phyloP scores from a whole-genome alignment of 2,113 vertebrate genomes.

The Trachemys scripta region DNA sequence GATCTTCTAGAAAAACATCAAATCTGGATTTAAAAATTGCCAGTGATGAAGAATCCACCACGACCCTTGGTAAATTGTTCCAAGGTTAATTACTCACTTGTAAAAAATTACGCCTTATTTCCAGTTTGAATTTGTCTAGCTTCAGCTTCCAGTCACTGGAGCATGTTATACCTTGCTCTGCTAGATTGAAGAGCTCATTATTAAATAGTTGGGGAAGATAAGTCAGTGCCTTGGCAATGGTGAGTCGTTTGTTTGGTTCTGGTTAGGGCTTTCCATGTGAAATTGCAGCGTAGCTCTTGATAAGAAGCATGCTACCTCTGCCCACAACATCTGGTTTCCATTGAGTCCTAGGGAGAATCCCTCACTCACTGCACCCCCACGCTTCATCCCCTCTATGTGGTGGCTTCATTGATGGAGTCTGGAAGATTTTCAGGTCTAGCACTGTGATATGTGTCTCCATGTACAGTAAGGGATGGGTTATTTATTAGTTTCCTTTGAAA shows the following conservation, averaged over 20 bases:
- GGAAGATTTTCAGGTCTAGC: constrained; percentile 65
- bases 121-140: too few relatives aligned
- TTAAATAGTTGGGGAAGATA: constrained; percentile 8
- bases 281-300: constrained; percentile 57
- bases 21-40: too few relatives aligned
- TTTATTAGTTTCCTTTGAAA: constrained; percentile 34
- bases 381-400: constrained; percentile 67
- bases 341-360: constrained; percentile 54
- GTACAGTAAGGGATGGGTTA: constrained; percentile 46
- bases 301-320: constrained; percentile 61
- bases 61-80: too few relatives aligned
- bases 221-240: not conserved
- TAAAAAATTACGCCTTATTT: too few relatives aligned
- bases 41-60: too few relatives aligned
- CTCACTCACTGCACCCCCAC: constrained; percentile 60
- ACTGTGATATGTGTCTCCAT: constrained; percentile 63
- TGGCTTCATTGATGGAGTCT: constrained; percentile 72
- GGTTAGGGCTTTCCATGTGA: constrained; percentile 28
- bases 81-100: too few relatives aligned
- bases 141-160: too few relatives aligned
- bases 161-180: too few relatives aligned
- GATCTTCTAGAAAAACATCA: too few relatives aligned
- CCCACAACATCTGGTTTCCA: constrained; percentile 68
- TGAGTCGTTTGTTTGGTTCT: constrained; percentile 44
- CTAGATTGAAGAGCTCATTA: too few relatives aligned